phyloP scores from a whole-genome alignment of 2,888 invertebrate species.

The Tetanocera ferruginea region DNA sequence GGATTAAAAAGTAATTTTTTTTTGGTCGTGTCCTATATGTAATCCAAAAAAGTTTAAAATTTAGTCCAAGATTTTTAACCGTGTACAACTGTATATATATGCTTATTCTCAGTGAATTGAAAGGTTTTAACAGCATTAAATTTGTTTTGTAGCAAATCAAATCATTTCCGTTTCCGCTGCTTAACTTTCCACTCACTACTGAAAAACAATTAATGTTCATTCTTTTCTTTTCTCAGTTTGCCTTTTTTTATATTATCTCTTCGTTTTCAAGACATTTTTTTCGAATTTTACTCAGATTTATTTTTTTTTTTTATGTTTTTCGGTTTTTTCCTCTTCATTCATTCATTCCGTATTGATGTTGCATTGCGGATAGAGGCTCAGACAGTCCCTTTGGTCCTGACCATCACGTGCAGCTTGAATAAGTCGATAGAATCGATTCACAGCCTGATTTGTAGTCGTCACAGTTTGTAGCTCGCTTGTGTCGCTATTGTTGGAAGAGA shows the following conservation, averaged over 20 bases:
- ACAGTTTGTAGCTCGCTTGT: slow-evolving; percentile 80
- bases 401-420: slow-evolving; percentile 87
- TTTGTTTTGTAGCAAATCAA: no score
- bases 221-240: no score
- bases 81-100: no score
- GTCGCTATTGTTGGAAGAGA: slow-evolving; percentile 73
- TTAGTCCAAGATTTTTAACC: no score
- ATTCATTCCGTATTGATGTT: slow-evolving; percentile 75
- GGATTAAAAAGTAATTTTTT: no score
- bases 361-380: slow-evolving; percentile 78
- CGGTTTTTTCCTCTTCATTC: slow-evolving; percentile 21
- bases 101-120: no score
- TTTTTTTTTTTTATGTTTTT: neutral
- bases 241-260: neutral
- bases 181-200: no score
- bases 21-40: no score
- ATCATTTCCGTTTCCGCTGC: no score
- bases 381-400: slow-evolving; percentile 84
- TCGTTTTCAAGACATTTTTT: neutral
- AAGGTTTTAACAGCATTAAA: no score
- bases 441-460: slow-evolving; percentile 77
- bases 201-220: no score
- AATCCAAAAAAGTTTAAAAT: no score
- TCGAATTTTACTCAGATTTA: neutral
- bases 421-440: slow-evolving; percentile 82